Percentiles rank a stretch among this genome's conserved stretches.
phyloP scores from a whole-genome alignment of 2,113 vertebrate species.

The Aptenodytes patagonicus region DNA sequence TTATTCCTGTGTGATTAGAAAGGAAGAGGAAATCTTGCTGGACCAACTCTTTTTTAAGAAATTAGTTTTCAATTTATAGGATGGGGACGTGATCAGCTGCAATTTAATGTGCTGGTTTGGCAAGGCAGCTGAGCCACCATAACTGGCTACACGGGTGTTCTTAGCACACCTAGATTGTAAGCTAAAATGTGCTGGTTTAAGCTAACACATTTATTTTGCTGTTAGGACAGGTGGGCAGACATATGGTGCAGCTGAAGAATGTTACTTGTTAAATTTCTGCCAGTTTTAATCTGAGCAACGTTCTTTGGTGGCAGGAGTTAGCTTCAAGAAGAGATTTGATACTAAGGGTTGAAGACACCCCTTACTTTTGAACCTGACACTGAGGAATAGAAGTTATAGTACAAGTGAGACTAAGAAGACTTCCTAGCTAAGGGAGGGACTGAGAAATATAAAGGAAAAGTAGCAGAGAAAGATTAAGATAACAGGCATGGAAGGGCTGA shows the following conservation, averaged over 20 bases:
- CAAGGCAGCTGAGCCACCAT: background rate
- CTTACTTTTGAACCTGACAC: background rate
- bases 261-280: background rate
- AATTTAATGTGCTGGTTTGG: background rate
- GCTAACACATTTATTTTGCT: background rate
- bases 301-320: background rate
- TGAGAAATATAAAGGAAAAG: background rate
- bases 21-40: background rate
- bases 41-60: background rate
- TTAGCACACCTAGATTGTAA: background rate
- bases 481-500: background rate
- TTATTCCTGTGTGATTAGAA: background rate
- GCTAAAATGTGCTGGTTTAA: background rate
- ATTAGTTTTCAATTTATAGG: background rate
- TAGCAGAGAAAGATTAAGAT: background rate
- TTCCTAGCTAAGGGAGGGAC: background rate
- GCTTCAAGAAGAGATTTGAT: background rate
- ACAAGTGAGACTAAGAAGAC: background rate
- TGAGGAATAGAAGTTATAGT: background rate
- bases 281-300: background rate
- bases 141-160: background rate
- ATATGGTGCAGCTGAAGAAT: background rate
- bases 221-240: background rate
- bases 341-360: background rate
- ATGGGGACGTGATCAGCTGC: background rate